A percentile compares a stretch with the other conserved stretches of the same genome.
Evolutionary conservation across 2,797 vertebrate genomes (phyloP).

Genomic region (Cryptoprocta ferox): DNA sequence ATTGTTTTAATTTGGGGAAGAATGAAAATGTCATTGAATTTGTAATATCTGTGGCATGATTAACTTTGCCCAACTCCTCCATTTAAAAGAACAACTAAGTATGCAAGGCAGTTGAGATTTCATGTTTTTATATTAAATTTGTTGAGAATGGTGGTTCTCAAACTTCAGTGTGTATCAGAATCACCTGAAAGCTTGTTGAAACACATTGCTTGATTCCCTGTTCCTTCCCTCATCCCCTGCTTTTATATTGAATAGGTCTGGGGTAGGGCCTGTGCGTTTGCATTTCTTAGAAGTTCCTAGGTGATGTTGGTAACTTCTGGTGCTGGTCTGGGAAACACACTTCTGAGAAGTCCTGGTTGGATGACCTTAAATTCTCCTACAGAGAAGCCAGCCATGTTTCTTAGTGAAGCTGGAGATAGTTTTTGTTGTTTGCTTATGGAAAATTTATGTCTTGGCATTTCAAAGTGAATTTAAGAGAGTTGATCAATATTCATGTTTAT

Average conservation of each 20-base stretch:
- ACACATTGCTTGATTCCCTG: background rate
- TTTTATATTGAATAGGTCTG: background rate
- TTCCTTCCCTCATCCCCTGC: background rate
- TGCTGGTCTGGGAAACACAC: background rate
- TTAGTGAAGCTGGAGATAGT: background rate
- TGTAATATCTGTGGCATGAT: background rate
- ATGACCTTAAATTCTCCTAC: background rate
- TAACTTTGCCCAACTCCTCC: background rate
- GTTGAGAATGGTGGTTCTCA: background rate
- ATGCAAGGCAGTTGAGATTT: background rate
- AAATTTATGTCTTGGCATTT: constrained; percentile 34
- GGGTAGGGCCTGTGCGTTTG: background rate
- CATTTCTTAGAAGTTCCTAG: background rate
- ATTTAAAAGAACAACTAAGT: background rate
- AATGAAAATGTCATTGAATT: background rate
- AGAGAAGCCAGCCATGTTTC: background rate
- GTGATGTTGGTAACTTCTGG: background rate
- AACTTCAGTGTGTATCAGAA: background rate
- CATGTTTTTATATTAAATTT: background rate
- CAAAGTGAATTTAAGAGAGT: background rate
- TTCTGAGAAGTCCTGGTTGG: background rate
- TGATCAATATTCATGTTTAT: too few relatives aligned
- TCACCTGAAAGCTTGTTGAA: background rate
- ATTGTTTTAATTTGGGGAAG: constrained; percentile 12
- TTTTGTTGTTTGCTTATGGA: background rate